These are phyloP conservation scores for Sinocyclocheilus anshuiensis DNA, from an alignment of 2,113 vertebrate genomes.

Conservation along the genomic window DNA sequence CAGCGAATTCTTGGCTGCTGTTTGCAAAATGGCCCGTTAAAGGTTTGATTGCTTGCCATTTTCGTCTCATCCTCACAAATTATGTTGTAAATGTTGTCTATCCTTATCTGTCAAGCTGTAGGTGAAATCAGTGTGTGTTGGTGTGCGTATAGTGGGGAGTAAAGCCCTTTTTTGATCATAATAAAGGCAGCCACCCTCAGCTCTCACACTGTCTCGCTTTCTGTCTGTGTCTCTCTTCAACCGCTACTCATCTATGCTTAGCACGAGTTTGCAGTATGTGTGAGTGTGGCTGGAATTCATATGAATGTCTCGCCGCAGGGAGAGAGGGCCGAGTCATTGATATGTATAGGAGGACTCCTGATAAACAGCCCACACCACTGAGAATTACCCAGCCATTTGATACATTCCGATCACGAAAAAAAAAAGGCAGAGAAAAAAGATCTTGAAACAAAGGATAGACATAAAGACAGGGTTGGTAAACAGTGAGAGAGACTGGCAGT, in stretches of 20 bases:
- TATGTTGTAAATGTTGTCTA: constrained; percentile 32
- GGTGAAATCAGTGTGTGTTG: constrained; percentile 14
- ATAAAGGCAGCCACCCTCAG: constrained; percentile 37
- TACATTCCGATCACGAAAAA: constrained; percentile 71
- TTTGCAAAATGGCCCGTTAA: constrained; percentile 40
- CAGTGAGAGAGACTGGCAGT: constrained; percentile 37
- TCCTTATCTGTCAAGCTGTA: constrained; percentile 42
- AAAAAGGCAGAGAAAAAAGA: constrained; percentile 55
- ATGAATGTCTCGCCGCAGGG: constrained; percentile 72
- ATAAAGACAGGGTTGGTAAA: constrained; percentile 64
- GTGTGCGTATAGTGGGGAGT: constrained; percentile 13
- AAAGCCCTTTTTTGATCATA: constrained; percentile 50
- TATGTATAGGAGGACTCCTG: constrained; percentile 78
- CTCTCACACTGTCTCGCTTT: constrained; percentile 26
- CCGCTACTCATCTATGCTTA: constrained; percentile 74
- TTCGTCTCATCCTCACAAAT: neutral
- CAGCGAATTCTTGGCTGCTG: neutral
- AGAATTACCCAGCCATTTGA: constrained; percentile 73
- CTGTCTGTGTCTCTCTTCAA: constrained; percentile 49
- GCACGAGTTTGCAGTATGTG: constrained; percentile 73
- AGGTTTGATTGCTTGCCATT: constrained; percentile 44
- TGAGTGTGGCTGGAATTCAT: constrained; percentile 81
- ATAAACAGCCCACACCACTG: constrained; percentile 75
- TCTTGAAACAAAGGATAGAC: constrained; percentile 61
- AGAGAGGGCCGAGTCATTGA: constrained; percentile 75